Evolutionary conservation across 1,140 invertebrate genomes (phyloP).

Genomic region (Aphidius ervi): DNA sequence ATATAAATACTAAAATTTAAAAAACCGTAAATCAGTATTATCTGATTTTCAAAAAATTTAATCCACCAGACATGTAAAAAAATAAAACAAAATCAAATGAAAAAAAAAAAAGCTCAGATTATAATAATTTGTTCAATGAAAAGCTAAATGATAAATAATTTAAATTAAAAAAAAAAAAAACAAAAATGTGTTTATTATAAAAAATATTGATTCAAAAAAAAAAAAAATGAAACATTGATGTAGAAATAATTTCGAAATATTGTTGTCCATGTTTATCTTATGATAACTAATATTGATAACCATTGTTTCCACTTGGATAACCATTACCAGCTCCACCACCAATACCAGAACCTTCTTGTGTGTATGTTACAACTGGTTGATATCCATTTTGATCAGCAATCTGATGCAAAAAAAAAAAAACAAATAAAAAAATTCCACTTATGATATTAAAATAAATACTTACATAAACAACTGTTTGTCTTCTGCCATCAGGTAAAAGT

Average conservation of each 20-base stretch:
- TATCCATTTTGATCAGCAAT: conserved; percentile 48
- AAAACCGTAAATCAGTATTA: no score
- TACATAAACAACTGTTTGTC: conserved; percentile 48
- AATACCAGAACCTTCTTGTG: conserved; percentile 61
- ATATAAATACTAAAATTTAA: no score
- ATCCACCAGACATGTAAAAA: no score
- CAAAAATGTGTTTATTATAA: not conserved
- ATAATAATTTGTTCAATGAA: no score
- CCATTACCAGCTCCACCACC: conserved; percentile 40
- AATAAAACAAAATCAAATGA: no score
- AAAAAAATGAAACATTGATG: not conserved
- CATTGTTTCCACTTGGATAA: conserved; percentile 28
- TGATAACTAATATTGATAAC: conserved; percentile 34
- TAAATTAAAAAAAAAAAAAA: no score
- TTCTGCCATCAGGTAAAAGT: conserved; percentile 48
- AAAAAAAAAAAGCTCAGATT: no score
- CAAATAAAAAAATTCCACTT: no score
- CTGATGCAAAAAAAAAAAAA: no score
- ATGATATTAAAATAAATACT: no score
- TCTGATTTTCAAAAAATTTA: no score
- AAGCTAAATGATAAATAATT: no score
- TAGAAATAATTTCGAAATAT: conserved; percentile 2
- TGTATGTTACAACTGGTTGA: conserved; percentile 51
- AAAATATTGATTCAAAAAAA: conserved; percentile 2
- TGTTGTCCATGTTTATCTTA: conserved; percentile 9